Conservation (phyloP, 2,113 vertebrate species). For the Emydocephalus ijimae region DNA sequence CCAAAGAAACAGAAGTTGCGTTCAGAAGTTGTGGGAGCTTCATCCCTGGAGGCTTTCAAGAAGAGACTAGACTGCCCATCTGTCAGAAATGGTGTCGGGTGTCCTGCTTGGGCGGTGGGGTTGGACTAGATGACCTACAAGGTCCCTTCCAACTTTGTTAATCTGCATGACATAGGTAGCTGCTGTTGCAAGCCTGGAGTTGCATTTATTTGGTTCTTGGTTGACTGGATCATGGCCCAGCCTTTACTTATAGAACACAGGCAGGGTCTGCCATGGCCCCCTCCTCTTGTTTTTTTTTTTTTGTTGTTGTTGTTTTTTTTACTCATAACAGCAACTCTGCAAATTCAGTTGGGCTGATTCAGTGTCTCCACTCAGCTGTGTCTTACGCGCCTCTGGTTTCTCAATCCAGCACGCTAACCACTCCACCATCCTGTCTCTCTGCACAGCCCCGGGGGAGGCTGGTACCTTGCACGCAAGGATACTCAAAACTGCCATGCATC, state of each 20-base stretch:
- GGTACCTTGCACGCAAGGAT: not conserved
- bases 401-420: not conserved
- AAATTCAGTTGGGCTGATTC: not conserved
- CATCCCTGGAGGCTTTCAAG: too few species aligned
- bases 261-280: not conserved
- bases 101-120: too few species aligned
- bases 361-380: not conserved
- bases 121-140: too few species aligned
- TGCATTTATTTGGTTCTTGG: not conserved
- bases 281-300: not conserved
- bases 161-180: too few species aligned
- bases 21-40: too few species aligned
- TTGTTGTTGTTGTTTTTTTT: too few species aligned
- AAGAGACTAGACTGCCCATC: too few species aligned
- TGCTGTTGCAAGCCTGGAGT: not conserved
- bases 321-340: not conserved
- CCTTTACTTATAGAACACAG: not conserved
- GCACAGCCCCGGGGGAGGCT: too few species aligned
- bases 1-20: too few species aligned
- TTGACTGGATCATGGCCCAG: not conserved
- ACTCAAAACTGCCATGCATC: not conserved
- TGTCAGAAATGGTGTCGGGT: too few species aligned
- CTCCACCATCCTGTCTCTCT: not conserved
- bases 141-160: too few species aligned
- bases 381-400: not conserved